Evolutionary conservation across 2,888 invertebrate genomes (phyloP).

Genomic region (Drosophila sordidapex): DNA sequence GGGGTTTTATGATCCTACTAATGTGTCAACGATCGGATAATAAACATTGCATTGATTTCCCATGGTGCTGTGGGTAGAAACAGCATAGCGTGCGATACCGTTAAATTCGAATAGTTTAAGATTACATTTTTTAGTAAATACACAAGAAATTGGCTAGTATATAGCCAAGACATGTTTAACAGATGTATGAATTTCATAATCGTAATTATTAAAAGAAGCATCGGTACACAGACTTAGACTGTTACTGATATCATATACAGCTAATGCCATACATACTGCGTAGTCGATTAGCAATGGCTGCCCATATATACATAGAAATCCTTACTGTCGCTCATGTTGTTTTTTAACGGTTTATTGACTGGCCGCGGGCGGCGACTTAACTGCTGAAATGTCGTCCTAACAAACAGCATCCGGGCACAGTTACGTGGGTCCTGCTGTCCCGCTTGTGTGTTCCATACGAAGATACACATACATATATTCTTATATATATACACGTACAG

Average conservation of each 20-base stretch:
- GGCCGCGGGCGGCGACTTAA: conserved; percentile 77
- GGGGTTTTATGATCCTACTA: no score
- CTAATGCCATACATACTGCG: neutral
- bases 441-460: neutral
- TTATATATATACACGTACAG: conserved; percentile 2
- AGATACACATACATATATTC: conserved; percentile 6
- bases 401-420: conserved; percentile 60
- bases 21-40: no score
- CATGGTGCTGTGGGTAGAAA: no score
- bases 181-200: neutral
- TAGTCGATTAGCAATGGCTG: conserved; percentile 25
- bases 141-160: neutral
- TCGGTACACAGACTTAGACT: neutral
- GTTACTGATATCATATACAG: conserved; percentile 5
- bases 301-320: conserved; percentile 36
- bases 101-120: neutral
- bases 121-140: neutral
- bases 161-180: neutral
- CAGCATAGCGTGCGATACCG: no score
- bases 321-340: conserved; percentile 52
- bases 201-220: neutral
- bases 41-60: no score
- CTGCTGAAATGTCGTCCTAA: conserved; percentile 74
- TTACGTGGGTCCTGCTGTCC: conserved; percentile 27
- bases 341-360: conserved; percentile 82